Evolutionary conservation across 2,797 vertebrate genomes (phyloP), one percentile per base, ranked within the genome.

Genomic region (Phataginus tricuspis): DNA sequence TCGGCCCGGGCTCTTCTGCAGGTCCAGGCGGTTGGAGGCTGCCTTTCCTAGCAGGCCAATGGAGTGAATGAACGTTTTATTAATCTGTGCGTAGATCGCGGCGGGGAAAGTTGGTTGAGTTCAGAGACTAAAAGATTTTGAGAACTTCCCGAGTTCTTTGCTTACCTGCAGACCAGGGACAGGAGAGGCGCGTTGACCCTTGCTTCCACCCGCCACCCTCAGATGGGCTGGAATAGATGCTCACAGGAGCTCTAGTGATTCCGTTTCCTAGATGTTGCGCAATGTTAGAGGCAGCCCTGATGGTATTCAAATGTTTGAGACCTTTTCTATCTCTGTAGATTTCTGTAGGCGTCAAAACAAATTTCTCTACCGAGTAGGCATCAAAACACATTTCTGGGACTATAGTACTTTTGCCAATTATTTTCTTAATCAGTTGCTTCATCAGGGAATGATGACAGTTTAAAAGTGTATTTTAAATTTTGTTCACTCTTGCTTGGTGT

Each of bases 141-240:
- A 51, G 90, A 96, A 95, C 93, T 97, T 96, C 2, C 71, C 15
- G 61, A 53, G 59, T 69, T 86, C 63, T 64, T n/a, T 86, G 93
- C 53, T 64, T 25, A 19, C 64, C 57, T 59, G 84, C 61, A 87
- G 69, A n/a, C 53, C 71, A 1, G 49, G 7, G 18, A 9, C 15
- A 0, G 18, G 10, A 57, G 21, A 82, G 37, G 57, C 14, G 2
- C 37, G 0, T 14, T 29, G 8, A 61, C 55, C 53, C 31, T 12
- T 0, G 10, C 39, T 39, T 29, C 51, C 4, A 34, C n/a, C 49
- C 7, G 29, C 63, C 64, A 0, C 5, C 4, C n/a, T 25, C 37
- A 5, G 66, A 39, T 4, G 68, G 90, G 42, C 23, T 12, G 27
- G 18, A n/a, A 15, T 12, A 19, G 66, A 49, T 0, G 29, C 80